phyloP scores from a whole-genome alignment of 2,113 vertebrate genomes.

The Poicephalus meyeri region DNA sequence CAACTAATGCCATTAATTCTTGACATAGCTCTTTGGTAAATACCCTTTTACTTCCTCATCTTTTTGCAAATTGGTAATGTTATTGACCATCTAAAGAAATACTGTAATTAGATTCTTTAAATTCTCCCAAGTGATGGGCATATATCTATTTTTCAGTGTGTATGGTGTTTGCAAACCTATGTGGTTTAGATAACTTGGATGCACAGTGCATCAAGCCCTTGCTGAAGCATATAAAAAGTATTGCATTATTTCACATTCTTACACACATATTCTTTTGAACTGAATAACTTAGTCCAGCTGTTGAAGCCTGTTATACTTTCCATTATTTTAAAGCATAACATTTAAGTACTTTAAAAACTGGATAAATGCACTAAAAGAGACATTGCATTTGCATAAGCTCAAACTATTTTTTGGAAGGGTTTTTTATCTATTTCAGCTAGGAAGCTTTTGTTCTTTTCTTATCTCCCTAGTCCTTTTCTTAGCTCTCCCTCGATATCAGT shows the following conservation, averaged over 20 bases:
- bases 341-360: background rate
- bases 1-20: background rate
- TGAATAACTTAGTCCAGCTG: slow-evolving; percentile 5
- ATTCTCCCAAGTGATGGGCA: background rate
- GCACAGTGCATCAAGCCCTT: background rate
- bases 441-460: background rate
- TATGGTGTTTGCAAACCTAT: background rate
- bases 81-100: background rate
- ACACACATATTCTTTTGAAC: background rate
- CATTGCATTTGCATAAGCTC: background rate
- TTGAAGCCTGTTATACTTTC: background rate
- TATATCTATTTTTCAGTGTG: background rate
- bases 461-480: background rate
- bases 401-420: background rate
- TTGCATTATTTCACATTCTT: background rate
- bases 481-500: background rate
- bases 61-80: background rate
- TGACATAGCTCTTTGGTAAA: background rate
- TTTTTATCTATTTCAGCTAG: background rate
- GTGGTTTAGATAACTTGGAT: background rate
- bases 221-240: background rate
- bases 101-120: background rate
- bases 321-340: background rate
- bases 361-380: background rate
- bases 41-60: background rate